phyloP scores from a whole-genome alignment of 2,113 vertebrate genomes.

The Condylura cristata region DNA sequence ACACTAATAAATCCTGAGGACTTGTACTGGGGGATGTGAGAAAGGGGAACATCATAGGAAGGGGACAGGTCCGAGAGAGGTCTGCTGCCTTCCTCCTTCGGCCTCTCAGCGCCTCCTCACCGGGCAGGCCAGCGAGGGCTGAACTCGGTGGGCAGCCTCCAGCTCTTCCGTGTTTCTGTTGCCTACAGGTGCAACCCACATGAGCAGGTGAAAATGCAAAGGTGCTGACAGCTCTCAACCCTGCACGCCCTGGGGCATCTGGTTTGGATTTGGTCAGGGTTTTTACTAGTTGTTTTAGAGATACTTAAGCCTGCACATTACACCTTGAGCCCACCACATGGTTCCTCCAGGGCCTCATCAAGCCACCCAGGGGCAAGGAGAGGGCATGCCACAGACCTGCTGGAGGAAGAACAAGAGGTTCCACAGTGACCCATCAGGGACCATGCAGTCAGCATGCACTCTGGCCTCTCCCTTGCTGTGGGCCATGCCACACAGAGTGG shows the following conservation, averaged over 20 bases:
- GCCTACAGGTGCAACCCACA: conserved; percentile 80
- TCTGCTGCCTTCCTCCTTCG: neutral
- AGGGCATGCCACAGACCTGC: conserved; percentile 45
- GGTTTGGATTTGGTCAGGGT: conserved; percentile 80
- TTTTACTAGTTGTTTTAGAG: conserved; percentile 85
- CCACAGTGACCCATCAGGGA: neutral
- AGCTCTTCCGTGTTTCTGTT: neutral
- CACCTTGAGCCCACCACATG: conserved; percentile 80
- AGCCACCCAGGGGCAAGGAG: conserved; percentile 69
- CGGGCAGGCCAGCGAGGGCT: neutral
- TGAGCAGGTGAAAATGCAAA: conserved; percentile 83
- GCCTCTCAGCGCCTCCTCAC: neutral
- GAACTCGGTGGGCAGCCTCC: conserved; percentile 2
- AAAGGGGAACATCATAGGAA: neutral
- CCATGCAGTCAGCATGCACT: neutral
- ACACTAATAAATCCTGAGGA: neutral
- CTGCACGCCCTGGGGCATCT: conserved; percentile 75
- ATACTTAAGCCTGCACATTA: conserved; percentile 78
- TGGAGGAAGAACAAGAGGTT: neutral
- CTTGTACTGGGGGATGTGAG: neutral
- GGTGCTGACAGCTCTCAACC: conserved; percentile 78
- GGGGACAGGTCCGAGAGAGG: neutral
- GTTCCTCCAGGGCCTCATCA: conserved; percentile 64
- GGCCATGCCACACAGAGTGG: neutral
- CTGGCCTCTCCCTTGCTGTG: neutral